phyloP scores from a whole-genome alignment of 2,113 vertebrate species.

The Peromyscus polionotus region DNA sequence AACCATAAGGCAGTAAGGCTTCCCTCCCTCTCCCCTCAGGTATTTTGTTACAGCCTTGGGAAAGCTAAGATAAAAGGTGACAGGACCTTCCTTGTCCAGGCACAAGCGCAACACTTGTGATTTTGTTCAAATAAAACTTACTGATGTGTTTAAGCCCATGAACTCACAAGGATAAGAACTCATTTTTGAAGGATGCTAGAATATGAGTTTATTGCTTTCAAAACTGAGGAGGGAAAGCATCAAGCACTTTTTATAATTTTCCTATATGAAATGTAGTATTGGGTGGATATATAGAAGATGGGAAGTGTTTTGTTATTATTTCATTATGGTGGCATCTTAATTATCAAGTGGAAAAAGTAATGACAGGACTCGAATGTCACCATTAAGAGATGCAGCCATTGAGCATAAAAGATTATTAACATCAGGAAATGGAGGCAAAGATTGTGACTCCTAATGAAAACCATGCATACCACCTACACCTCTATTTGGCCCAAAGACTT shows the following conservation, averaged over 20 bases:
- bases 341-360: background rate
- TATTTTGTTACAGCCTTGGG: background rate
- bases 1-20: background rate
- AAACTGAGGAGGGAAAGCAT: background rate
- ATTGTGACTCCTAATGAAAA: background rate
- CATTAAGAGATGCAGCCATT: background rate
- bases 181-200: background rate
- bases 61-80: background rate
- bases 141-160: background rate
- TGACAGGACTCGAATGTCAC: background rate
- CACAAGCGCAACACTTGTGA: background rate
- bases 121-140: background rate
- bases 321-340: background rate
- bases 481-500: background rate
- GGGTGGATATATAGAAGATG: background rate
- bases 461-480: too few relatives aligned
- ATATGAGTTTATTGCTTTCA: background rate
- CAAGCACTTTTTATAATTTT: background rate
- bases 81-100: too few relatives aligned
- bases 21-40: too few relatives aligned
- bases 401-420: background rate
- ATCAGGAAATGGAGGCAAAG: background rate
- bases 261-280: background rate
- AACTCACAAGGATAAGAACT: background rate
- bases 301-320: background rate